Evolutionary conservation across 2,888 invertebrate species (phyloP).

Genomic region (Drosophila algonquin): DNA sequence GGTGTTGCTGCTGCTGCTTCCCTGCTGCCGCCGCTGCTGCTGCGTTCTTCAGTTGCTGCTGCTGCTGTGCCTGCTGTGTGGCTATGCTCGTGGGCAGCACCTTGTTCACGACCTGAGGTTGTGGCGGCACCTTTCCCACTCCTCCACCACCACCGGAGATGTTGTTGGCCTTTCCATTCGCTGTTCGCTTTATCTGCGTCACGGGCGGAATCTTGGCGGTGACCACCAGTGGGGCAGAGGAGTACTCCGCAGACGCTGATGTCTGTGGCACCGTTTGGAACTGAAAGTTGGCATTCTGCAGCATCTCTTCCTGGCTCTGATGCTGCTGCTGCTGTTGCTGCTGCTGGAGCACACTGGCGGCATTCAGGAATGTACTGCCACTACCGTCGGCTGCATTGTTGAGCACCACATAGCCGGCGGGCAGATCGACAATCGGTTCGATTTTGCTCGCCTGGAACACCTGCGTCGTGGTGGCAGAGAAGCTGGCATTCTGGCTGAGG

Average conservation of each 20-base stretch:
- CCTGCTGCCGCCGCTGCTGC: conserved; percentile 31
- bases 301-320: conserved; percentile 56
- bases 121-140: conserved; percentile 75
- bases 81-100: conserved; percentile 75
- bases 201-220: conserved; percentile 74
- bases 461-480: conserved; percentile 91
- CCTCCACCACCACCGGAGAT: conserved; percentile 14
- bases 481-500: conserved; percentile 91
- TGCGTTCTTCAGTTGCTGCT: conserved; percentile 21
- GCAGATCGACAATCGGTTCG: conserved; percentile 91
- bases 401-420: conserved; percentile 89
- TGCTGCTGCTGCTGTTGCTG: conserved; percentile 59
- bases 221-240: conserved; percentile 58
- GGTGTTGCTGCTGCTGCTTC: conserved; percentile 26
- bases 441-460: conserved; percentile 91
- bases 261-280: conserved; percentile 52
- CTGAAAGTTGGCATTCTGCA: conserved; percentile 67
- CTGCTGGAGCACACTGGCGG: conserved; percentile 64
- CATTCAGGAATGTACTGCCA: conserved; percentile 58
- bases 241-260: conserved; percentile 53
- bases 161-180: conserved; percentile 35
- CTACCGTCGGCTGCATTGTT: conserved; percentile 85
- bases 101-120: conserved; percentile 79
- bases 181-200: conserved; percentile 68
- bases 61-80: conserved; percentile 56